Percentiles rank a stretch among this genome's conserved stretches.
Conservation (phyloP, 2,888 invertebrate genomes). For the Chalcosyrphus nemorum region DNA sequence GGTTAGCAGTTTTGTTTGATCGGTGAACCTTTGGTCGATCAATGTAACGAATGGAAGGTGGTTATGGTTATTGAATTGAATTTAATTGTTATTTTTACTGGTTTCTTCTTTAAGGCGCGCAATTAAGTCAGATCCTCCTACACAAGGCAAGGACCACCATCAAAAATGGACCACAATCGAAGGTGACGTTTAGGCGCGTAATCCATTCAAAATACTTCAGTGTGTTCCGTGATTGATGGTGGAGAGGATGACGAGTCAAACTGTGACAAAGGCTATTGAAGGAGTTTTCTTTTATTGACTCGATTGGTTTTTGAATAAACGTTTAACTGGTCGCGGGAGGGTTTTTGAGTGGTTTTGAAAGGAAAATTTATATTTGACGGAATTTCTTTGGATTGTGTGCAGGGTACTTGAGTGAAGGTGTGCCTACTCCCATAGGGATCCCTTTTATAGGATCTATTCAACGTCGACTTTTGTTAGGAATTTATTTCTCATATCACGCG, state of each 20-base stretch:
- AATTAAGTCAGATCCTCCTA: constrained; percentile 49
- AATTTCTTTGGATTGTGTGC: neutral
- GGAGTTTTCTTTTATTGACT: constrained; percentile 26
- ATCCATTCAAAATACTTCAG: constrained; percentile 26
- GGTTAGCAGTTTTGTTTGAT: neutral
- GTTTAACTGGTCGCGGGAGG: constrained; percentile 8
- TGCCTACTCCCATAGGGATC: neutral
- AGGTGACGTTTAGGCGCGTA: constrained; percentile 7
- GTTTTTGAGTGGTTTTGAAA: constrained; percentile 12
- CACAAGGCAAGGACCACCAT: constrained; percentile 3
- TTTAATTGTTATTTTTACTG: constrained; percentile 36
- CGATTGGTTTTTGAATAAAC: constrained; percentile 25
- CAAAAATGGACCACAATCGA: constrained; percentile 42
- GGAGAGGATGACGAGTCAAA: constrained; percentile 35
- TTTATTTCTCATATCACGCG: too few species aligned
- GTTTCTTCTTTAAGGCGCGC: neutral
- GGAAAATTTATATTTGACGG: neutral
- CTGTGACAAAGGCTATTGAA: constrained; percentile 12
- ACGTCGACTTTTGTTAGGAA: too few species aligned
- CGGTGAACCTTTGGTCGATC: constrained; percentile 16
- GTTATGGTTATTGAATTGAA: constrained; percentile 44
- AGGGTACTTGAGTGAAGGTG: neutral
- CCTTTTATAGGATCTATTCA: too few species aligned
- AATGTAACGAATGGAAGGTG: constrained; percentile 45
- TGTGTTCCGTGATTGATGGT: constrained; percentile 43